Conservation (phyloP, 2,888 invertebrate genomes). For the Mylabris sibirica region DNA sequence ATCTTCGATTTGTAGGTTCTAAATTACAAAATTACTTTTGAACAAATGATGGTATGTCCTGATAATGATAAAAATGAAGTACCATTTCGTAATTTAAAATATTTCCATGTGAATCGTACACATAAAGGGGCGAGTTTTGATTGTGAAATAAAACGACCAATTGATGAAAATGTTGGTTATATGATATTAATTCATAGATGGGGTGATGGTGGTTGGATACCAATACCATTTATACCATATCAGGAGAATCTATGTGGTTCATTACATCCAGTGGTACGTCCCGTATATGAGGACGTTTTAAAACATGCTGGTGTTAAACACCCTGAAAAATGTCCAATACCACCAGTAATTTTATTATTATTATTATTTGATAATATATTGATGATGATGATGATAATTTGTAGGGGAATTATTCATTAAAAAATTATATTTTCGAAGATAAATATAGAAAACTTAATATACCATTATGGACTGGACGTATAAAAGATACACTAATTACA, state of each 20-base stretch:
- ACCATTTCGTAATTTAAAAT: constrained; percentile 15
- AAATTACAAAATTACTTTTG: not conserved
- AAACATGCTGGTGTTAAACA: constrained; percentile 26
- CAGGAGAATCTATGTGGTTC: constrained; percentile 16
- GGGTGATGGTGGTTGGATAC: constrained; percentile 20
- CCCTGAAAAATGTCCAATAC: constrained; percentile 38
- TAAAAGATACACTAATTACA: too few species aligned
- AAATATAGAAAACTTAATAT: too few species aligned
- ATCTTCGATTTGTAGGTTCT: not conserved
- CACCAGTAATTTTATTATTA: constrained; percentile 24
- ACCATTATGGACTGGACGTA: too few species aligned
- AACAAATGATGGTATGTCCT: constrained; percentile 13
- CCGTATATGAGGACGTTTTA: not conserved
- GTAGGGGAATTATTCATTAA: too few species aligned
- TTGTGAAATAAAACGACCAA: not conserved
- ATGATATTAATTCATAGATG: constrained; percentile 5
- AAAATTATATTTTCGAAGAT: too few species aligned
- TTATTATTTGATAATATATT: too few species aligned
- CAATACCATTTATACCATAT: constrained; percentile 17
- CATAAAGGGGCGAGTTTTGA: constrained; percentile 18
- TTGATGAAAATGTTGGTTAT: constrained; percentile 21
- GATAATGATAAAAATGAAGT: constrained; percentile 18
- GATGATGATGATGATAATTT: too few species aligned
- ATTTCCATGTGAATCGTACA: constrained; percentile 16
- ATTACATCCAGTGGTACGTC: not conserved